These are phyloP conservation scores for Trididemnum nubilum DNA, from an alignment of 23 tunicate species.

Conservation along the genomic window DNA sequence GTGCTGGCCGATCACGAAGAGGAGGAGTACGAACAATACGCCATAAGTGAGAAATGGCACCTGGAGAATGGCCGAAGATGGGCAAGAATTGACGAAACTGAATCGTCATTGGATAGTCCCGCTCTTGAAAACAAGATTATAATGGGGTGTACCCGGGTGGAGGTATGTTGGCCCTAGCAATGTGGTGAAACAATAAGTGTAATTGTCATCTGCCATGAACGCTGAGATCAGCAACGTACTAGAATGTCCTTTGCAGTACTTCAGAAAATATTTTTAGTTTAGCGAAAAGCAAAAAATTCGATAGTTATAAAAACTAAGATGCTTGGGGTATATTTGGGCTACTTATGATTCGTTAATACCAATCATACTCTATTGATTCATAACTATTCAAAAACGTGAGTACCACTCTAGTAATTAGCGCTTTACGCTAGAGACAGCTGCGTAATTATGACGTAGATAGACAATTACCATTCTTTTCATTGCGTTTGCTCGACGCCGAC, in stretches of 20 bases:
- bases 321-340: background rate
- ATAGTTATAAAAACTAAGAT: too few relatives aligned
- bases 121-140: background rate
- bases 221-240: too few relatives aligned
- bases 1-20: conserved; percentile 43
- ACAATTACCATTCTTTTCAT: background rate
- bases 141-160: background rate
- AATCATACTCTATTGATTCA: background rate
- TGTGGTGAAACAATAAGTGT: too few relatives aligned
- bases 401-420: background rate
- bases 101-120: conserved; percentile 9
- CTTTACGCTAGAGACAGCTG: background rate
- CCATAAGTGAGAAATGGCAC: conserved; percentile 76
- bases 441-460: conserved; percentile 7
- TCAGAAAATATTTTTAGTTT: too few relatives aligned
- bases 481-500: background rate
- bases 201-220: too few relatives aligned
- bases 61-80: conserved; percentile 57
- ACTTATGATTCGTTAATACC: background rate
- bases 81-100: conserved; percentile 59
- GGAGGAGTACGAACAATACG: conserved; percentile 55
- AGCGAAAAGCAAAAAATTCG: too few relatives aligned
- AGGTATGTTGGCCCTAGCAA: too few relatives aligned
- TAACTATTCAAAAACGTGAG: background rate
- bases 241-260: too few relatives aligned